Base-by-base conservation (phyloP, 2,113 vertebrate species). In the Callionymus lyra region DNA sequence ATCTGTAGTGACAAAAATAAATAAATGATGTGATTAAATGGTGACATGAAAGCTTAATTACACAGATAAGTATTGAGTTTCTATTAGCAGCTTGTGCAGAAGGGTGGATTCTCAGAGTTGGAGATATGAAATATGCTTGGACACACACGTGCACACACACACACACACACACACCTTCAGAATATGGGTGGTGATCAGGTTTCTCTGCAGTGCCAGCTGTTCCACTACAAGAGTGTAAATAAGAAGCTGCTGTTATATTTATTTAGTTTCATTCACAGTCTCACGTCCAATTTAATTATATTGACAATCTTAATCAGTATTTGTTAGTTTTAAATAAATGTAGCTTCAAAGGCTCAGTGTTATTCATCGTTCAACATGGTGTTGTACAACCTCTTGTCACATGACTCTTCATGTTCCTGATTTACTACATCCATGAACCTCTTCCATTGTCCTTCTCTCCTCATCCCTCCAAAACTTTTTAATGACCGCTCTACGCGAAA, bases 11-110 rank as follows among this genome's bases (percentile, higher is more conserved):
- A 38, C 44, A 50, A 77, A 82, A 74, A 56, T 74, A 78, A 84
- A 70, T 58, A 57, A 63, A 60, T 46, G 4, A 56, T 45, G 65
- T 59, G 68, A 66, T 50, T 36, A 60, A 65, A 64, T 52, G 13
- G 63, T 41, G 61, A 63, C 53, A 64, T 48, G 53, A 70, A 75
- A 79, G 80, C 82, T 81, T 53, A 82, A 82, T 78, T 68, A 77
- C 65, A 66, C 44, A 64, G 54, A 76, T 63, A 52, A 56, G 74
- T 73, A 73, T 27, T 27, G 36, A 41, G 65, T 72, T 56, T 72
- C 41, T 72, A 70, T 41, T 38, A 44, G 41, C 37, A 50, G 59
- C 45, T 34, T 63, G 19, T 53, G 35, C 39, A 58, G 38, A 58
- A 46, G 53, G 50, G 12, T 44, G 39, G 19, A 57, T 47, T 34